Evolutionary conservation across 2,888 invertebrate species (phyloP), one percentile per base, ranked within the genome.

Genomic region (Lomographa bimaculata): DNA sequence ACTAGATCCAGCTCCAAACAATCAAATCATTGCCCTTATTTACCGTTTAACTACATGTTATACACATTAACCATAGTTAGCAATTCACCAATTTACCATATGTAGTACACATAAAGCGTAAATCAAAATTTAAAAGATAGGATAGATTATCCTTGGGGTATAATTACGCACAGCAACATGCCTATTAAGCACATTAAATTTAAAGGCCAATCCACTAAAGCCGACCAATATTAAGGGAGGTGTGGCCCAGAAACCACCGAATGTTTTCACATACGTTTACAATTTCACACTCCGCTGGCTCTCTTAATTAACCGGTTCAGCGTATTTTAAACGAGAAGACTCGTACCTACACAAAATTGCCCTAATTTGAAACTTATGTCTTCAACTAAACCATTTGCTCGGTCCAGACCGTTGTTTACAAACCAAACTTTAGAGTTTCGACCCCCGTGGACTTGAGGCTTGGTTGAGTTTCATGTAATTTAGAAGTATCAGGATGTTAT

Each of bases 291-390:
- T 29, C 66, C 54, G 76, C 65, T 67, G 75, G 63, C 51, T 62
- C 69, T 62, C 71, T 77, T 82, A 81, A 83, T 82, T 83, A 82
- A 79, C 77, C 64, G 52, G 71, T 77, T 78, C 74, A 74, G 74
- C 73, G 68, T 78, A 75, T 79, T 82, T 75, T 70, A 73, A 81
- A 78, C 66, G 68, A 71, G 71, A 71, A 55, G 57, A 61, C 50
- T 58, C 25, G 39, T 46, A 45, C 51, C 53, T 55, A 61, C 51
- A 49, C 60, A 59, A 56, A 64, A 59, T 60, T 57, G 59, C 40
- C 50, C 59, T 60, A 65, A 74, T 75, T 69, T 61, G 42, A 48
- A 71, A 67, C 64, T 65, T 69, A 62, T 59, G 54, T 67, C 67
- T 68, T 66, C 27, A 64, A 64, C 57, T 60, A 47, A 62, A 61